Base-by-base conservation (phyloP, 2,797 vertebrate species). In the Poecilia gillii region DNA sequence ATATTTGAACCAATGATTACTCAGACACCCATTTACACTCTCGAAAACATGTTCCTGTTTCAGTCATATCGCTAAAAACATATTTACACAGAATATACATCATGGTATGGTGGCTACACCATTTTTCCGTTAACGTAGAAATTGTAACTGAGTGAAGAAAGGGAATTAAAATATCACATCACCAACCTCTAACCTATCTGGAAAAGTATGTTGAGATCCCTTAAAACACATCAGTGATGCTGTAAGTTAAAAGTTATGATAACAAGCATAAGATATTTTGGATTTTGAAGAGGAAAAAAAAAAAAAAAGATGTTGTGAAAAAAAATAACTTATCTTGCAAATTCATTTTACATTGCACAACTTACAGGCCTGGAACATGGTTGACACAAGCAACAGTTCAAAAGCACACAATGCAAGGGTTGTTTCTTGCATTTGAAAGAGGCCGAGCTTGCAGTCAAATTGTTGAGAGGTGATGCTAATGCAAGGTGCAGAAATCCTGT, bases 341-440 rank as follows among this genome's bases (percentile, higher is more conserved):
- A 87, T 62, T 78, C 51, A 77, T 1, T 68, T 59, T 13, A 59
- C 78, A 82, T 66, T 73, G 51, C 81, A 88, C 76, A 77, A 88
- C 78, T 75, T 81, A 88, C 72, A 85, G 84, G 72, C 82, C 85
- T 85, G 31, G n/a, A 53, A 82, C 76, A 87, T 78, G 53, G 79
- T 87, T 7, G 12, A 85, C 80, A 89, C 85, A 90, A 83, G 85
- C 87, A 83, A 81, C 55, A 86, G 33, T 77, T 25, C 78, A 71
- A 74, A 78, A 51, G 83, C 78, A 77, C 74, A 85, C 79, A 86
- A 89, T 92, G 90, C 89, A 90, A 90, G 81, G 66, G 64, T 18
- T 3, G 33, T 31, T 59, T 90, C 88, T 92, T 93, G 91, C 91
- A 93, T 93, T 90, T 72, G 83, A 79, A 46, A 83, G 73, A 85